A percentile compares a stretch with the other conserved stretches of the same genome.
These are phyloP conservation scores for Eidolon helvum DNA, from an alignment of 2,113 vertebrate species.

Conservation along the genomic window DNA sequence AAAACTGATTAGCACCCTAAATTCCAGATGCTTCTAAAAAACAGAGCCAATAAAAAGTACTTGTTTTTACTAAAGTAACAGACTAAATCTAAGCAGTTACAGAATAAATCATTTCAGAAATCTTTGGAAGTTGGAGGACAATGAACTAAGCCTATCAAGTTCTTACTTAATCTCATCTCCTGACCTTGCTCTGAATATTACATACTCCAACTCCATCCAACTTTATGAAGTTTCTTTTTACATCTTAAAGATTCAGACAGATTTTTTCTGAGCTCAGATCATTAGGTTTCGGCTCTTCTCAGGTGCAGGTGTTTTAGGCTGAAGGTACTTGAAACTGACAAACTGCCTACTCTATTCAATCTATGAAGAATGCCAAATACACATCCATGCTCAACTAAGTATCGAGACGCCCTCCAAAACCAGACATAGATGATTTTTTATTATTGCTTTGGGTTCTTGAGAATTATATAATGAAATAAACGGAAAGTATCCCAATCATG, in stretches of 20 bases:
- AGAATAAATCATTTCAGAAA: slow-evolving; percentile 7
- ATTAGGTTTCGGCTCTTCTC: background rate
- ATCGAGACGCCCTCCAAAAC: background rate
- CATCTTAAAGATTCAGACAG: slow-evolving; percentile 38
- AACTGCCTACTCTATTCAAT: background rate
- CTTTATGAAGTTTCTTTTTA: slow-evolving; percentile 6
- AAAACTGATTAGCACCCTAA: slow-evolving; percentile 13
- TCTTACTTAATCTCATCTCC: background rate
- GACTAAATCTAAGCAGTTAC: slow-evolving; percentile 18
- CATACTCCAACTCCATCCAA: background rate
- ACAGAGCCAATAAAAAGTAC: background rate
- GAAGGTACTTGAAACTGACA: background rate
- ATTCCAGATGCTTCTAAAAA: slow-evolving; percentile 36
- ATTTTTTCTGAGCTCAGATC: background rate
- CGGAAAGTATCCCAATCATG: background rate
- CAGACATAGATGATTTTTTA: slow-evolving; percentile 4
- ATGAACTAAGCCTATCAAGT: slow-evolving; percentile 7
- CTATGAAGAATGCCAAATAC: background rate
- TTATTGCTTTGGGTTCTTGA: slow-evolving; percentile 19
- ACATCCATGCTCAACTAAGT: background rate
- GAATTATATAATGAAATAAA: slow-evolving; percentile 25
- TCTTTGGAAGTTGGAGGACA: slow-evolving; percentile 15
- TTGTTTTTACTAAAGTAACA: slow-evolving; percentile 4
- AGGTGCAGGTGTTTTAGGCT: background rate
- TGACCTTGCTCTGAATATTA: slow-evolving; percentile 21